Percentiles rank a stretch among this genome's conserved stretches.
These are phyloP conservation scores for Acleris holmiana DNA, from an alignment of 2,888 invertebrate genomes.

Conservation along the genomic window DNA sequence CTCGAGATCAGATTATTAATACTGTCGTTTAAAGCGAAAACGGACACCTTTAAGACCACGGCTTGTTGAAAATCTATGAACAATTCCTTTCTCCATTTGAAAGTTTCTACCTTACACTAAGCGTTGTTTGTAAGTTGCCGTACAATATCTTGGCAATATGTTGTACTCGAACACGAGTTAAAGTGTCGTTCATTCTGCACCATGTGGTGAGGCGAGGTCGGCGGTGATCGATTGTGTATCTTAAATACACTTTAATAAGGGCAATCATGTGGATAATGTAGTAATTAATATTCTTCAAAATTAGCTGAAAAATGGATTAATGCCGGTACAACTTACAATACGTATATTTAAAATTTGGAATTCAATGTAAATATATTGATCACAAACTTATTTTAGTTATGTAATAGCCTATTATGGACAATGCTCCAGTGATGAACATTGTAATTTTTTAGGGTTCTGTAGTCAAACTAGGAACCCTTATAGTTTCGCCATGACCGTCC, in stretches of 20 bases:
- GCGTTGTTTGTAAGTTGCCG: conserved; percentile 25
- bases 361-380: too few species aligned
- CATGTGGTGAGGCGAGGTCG: conserved; percentile 34
- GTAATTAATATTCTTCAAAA: not conserved
- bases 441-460: too few species aligned
- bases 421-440: too few species aligned
- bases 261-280: conserved; percentile 4
- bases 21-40: not conserved
- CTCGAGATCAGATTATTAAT: too few species aligned
- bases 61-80: conserved; percentile 30
- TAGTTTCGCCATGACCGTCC: too few species aligned
- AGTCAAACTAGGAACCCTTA: too few species aligned
- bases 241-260: conserved; percentile 28
- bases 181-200: conserved; percentile 38
- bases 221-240: conserved; percentile 35
- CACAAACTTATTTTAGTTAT: too few species aligned
- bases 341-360: too few species aligned
- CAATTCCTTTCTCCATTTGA: conserved; percentile 17
- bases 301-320: not conserved
- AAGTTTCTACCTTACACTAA: conserved; percentile 26
- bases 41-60: not conserved
- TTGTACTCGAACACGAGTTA: conserved; percentile 33
- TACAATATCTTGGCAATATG: conserved; percentile 36
- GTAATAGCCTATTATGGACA: too few species aligned
- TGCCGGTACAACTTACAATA: too few species aligned